A percentile compares a stretch with the other conserved stretches of the same genome.
These are phyloP conservation scores for Dasyprocta punctata DNA, from an alignment of 2,113 vertebrate species.

Conservation along the genomic window DNA sequence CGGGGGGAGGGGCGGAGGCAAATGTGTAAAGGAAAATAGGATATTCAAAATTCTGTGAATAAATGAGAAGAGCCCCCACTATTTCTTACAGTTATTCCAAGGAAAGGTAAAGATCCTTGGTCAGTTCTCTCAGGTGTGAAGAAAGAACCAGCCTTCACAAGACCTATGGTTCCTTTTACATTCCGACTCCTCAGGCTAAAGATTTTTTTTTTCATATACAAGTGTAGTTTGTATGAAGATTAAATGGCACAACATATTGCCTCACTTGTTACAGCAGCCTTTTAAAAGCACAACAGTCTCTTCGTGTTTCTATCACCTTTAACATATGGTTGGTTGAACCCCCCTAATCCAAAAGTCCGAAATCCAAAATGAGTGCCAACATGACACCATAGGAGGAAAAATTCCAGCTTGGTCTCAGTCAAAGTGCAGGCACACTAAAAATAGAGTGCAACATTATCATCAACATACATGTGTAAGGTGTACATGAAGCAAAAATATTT, in stretches of 20 bases:
- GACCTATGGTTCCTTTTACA: background rate
- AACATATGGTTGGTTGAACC: background rate
- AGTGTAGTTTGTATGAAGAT: background rate
- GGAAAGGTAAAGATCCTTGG: background rate
- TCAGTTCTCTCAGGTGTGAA: background rate
- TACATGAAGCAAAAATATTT: background rate
- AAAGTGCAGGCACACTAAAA: background rate
- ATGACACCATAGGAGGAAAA: background rate
- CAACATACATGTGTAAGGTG: too few species aligned
- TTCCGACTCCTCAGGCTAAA: background rate
- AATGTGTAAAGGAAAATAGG: background rate
- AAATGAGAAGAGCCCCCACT: background rate
- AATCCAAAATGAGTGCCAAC: background rate
- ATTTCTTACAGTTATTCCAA: background rate
- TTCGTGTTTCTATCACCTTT: background rate
- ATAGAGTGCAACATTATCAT: background rate
- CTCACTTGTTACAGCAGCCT: background rate
- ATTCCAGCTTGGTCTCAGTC: background rate
- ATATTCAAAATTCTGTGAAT: background rate
- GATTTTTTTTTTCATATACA: background rate
- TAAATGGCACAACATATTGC: background rate
- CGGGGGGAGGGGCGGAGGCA: background rate
- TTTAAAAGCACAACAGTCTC: background rate
- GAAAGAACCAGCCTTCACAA: background rate
- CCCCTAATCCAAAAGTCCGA: background rate